These are phyloP conservation scores for Neocloeon triangulifer DNA, from an alignment of 1,140 invertebrate species.

Conservation along the genomic window DNA sequence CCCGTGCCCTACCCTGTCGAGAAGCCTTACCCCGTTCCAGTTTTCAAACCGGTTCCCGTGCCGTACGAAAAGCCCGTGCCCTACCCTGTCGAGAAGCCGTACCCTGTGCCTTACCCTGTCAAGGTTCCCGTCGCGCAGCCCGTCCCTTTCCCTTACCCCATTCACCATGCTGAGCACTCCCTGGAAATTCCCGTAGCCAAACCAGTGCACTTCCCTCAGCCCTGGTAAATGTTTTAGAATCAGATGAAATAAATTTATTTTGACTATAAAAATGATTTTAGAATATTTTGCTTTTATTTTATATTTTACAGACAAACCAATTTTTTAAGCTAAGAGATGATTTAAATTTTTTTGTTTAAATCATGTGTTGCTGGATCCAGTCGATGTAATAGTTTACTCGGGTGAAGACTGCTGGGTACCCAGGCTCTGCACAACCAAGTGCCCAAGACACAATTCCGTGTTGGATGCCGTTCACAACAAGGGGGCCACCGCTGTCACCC, in stretches of 20 bases:
- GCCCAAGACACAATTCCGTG: slow-evolving; percentile 24
- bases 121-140: slow-evolving; percentile 5
- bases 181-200: slow-evolving; percentile 4
- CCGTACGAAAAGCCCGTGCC: slow-evolving; percentile 5
- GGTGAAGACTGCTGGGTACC: slow-evolving; percentile 19
- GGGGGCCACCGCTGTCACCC: slow-evolving; percentile 28
- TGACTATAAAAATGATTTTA: no score
- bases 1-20: slow-evolving; percentile 1
- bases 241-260: no score
- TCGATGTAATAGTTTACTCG: slow-evolving; percentile 14
- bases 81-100: slow-evolving; percentile 1
- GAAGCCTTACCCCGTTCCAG: slow-evolving; percentile 1
- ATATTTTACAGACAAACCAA: no score
- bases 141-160: slow-evolving; percentile 2
- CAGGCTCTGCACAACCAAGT: slow-evolving; percentile 17
- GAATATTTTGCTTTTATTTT: no score
- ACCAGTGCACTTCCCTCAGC: slow-evolving; percentile 1
- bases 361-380: no score
- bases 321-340: no score
- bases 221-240: no score
- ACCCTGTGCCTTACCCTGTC: slow-evolving; percentile 7
- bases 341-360: no score
- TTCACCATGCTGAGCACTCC: slow-evolving; percentile 4
- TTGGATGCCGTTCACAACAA: slow-evolving; percentile 19
- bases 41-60: not conserved